phyloP scores from a whole-genome alignment of 2,113 vertebrate species.

The Brachypteracias leptosomus region DNA sequence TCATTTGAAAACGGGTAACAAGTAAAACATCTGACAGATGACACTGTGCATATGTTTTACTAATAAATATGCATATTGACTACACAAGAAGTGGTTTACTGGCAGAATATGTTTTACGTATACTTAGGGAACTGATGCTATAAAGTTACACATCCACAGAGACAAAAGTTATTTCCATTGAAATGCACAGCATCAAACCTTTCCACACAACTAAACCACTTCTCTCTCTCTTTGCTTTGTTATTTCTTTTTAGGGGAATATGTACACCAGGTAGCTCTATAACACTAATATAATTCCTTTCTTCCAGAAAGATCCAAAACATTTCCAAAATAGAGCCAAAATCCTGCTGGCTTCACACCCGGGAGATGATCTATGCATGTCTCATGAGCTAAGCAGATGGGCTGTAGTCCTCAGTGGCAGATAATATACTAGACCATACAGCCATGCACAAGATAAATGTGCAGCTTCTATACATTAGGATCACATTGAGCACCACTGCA shows the following conservation, averaged over 20 bases:
- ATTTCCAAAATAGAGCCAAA: background rate
- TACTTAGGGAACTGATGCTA: background rate
- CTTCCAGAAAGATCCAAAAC: background rate
- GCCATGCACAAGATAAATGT: background rate
- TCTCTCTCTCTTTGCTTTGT: background rate
- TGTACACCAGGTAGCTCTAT: background rate
- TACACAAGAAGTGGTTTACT: background rate
- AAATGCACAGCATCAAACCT: background rate
- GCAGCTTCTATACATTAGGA: background rate
- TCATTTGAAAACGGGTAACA: background rate
- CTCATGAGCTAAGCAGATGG: background rate
- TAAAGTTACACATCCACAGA: constrained; percentile 31
- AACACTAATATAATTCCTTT: background rate
- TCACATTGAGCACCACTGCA: background rate
- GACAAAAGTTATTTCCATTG: constrained; percentile 26
- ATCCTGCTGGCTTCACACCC: background rate
- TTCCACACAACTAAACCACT: background rate
- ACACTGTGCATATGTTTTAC: constrained; percentile 11
- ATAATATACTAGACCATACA: background rate
- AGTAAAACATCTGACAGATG: constrained; percentile 30
- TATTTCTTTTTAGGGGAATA: background rate
- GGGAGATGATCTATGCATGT: background rate
- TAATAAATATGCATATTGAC: constrained; percentile 39
- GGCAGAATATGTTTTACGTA: constrained; percentile 8
- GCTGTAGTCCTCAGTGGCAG: background rate